Conservation (phyloP, 2,113 vertebrate genomes). For the Lasiurus cinereus region DNA sequence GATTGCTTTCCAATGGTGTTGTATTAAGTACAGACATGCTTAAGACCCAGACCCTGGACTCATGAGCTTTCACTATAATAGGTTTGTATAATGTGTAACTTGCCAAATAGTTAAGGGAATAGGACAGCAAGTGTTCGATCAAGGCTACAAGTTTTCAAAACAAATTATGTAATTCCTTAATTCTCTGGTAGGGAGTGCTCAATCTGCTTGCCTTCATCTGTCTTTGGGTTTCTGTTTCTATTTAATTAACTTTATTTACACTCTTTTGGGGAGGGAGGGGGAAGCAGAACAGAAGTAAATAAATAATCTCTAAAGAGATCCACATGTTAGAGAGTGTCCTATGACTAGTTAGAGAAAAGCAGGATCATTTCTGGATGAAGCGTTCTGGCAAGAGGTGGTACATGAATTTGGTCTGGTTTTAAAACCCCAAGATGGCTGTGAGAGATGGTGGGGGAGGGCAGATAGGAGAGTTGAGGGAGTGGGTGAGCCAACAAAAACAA, state of each 20-base stretch:
- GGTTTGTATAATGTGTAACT: background rate
- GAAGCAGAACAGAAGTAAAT: background rate
- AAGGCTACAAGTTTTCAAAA: background rate
- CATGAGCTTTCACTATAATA: background rate
- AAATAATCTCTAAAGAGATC: background rate
- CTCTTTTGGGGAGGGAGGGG: background rate
- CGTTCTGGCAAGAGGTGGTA: background rate
- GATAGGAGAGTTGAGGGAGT: background rate
- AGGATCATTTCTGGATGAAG: background rate
- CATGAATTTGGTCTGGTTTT: constrained; percentile 5
- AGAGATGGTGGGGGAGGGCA: background rate
- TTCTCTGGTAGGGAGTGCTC: background rate
- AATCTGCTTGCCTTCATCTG: background rate
- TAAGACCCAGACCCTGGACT: background rate
- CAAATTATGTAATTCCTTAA: background rate
- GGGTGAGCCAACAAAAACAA: background rate
- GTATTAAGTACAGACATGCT: background rate
- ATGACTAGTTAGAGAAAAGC: background rate
- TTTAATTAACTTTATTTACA: constrained; percentile 59
- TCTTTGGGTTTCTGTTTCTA: constrained; percentile 42
- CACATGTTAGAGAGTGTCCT: background rate
- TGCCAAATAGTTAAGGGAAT: background rate
- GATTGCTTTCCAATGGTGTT: background rate
- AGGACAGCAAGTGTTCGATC: background rate
- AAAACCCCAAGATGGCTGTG: background rate